Percentiles rank a stretch among this genome's conserved stretches.
phyloP scores from a whole-genome alignment of 2,888 invertebrate species.

The Conus canariensis region DNA sequence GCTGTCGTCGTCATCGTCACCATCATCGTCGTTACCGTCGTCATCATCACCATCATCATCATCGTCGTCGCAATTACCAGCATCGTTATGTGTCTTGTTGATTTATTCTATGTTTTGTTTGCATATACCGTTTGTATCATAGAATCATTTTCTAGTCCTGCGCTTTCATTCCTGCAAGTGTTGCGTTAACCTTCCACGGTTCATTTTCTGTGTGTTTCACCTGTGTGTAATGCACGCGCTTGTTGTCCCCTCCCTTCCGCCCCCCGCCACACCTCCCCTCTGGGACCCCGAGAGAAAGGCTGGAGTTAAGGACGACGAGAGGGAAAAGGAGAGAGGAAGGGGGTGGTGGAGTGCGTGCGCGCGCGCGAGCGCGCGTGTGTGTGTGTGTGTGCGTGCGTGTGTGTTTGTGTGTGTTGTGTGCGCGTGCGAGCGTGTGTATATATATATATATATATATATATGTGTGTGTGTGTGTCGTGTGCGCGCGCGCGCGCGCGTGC shows the following conservation, averaged over 20 bases:
- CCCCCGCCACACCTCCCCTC: no score
- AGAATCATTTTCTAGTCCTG: no score
- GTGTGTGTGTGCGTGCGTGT: constrained; percentile 6
- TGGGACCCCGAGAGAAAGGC: no score
- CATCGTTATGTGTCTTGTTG: not conserved
- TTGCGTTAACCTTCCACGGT: no score
- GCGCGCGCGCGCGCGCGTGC: no score
- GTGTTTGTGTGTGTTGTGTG: not conserved
- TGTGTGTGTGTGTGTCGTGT: not conserved
- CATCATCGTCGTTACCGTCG: not conserved
- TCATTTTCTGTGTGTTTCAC: no score
- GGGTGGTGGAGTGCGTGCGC: not conserved
- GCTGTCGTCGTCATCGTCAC: not conserved
- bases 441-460: not conserved
- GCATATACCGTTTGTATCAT: not conserved
- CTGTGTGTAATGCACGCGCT: no score
- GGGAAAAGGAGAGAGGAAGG: no score
- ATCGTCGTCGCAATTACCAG: not conserved
- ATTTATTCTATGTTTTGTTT: not conserved
- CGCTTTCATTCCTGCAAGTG: not conserved
- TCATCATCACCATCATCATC: no score
- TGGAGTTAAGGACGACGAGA: no score
- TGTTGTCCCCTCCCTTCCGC: no score
- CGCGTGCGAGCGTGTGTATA: not conserved
- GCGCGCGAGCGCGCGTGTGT: not conserved